Conservation (phyloP, 2,888 invertebrate genomes). For the Cerceris ruficornis region DNA sequence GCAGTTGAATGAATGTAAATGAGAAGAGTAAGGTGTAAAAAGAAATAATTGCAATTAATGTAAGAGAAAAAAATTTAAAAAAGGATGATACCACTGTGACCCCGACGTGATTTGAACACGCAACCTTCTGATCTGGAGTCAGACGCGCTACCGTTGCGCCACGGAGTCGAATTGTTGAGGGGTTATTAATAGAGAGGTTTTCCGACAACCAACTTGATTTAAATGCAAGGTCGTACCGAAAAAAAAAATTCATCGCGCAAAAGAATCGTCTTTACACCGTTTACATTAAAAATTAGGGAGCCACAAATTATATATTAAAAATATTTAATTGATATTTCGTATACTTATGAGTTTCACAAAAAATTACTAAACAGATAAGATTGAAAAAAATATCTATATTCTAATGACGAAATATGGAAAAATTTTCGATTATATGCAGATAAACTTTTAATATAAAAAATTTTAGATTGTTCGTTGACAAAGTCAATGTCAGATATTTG, state of each 20-base stretch:
- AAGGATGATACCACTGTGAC: constrained; percentile 92
- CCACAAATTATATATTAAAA: too few relatives aligned
- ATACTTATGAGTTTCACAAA: not conserved
- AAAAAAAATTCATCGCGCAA: too few relatives aligned
- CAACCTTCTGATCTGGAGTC: constrained; percentile 99
- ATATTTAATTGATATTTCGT: not conserved
- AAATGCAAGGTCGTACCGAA: too few relatives aligned
- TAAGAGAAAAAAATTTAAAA: not conserved
- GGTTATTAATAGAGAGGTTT: constrained; percentile 14
- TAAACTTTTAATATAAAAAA: too few relatives aligned
- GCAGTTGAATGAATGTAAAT: too few relatives aligned
- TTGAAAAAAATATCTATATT: not conserved
- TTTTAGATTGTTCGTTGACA: too few relatives aligned
- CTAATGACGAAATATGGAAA: not conserved
- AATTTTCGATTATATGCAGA: not conserved
- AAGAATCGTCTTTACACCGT: too few relatives aligned
- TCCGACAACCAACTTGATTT: not conserved
- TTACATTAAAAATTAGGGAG: too few relatives aligned
- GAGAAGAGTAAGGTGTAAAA: not conserved
- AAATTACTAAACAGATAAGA: not conserved
- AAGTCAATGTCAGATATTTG: too few relatives aligned
- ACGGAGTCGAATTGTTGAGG: constrained; percentile 86
- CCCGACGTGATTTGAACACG: constrained; percentile 99
- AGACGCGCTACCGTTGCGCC: constrained; percentile 99
- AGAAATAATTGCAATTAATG: not conserved